Evolutionary conservation across 2,113 vertebrate species (phyloP), one percentile per base, ranked within the genome.

Genomic region (Helogale parvula): DNA sequence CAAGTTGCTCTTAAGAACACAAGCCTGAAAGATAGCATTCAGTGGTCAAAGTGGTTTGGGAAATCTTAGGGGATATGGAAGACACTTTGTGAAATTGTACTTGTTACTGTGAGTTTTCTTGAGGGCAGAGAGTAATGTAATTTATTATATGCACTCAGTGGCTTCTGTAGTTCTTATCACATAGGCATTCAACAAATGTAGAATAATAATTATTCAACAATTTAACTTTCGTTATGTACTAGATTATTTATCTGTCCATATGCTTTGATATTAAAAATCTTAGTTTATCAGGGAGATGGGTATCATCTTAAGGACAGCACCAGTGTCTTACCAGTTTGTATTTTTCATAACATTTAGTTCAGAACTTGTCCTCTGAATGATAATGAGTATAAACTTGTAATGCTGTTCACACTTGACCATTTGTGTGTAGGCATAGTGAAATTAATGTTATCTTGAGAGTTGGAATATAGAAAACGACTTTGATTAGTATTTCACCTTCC

Each of bases 181-280:
- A 79, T 57, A 83, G 38, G 3, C 27, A 47, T 81, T 87, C 21
- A 69, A 50, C 7, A 88, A 90, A 74, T 16, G 19, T 63, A 68
- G 68, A 66, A 17, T 96, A 54, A 77, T 33, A 77, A 82, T 57
- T 79, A 47, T 31, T 96, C n/a, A 86, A 74, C 19, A 85, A 5
- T 54, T 60, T 68, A 50, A 21, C 11, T 16, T 74, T 96, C 3
- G 63, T 81, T 85, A 33, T 60, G 2, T 45, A 23, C 29, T 69
- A 41, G 45, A 38, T 45, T 93, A 69, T 71, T 57, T 50, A 57
- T 52, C 27, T 92, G 83, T 71, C 31, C 66, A 79, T 63, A 38
- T 63, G 66, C 65, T 81, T 84, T 96, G 35, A 31, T 76, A 77
- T 89, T 93, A 65, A 77, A 88, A 31, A 5, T 95, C 63, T 82